A percentile compares a stretch with the other conserved stretches of the same genome.
These are phyloP conservation scores for Asarcornis scutulata DNA, from an alignment of 2,113 vertebrate species.

Conservation along the genomic window DNA sequence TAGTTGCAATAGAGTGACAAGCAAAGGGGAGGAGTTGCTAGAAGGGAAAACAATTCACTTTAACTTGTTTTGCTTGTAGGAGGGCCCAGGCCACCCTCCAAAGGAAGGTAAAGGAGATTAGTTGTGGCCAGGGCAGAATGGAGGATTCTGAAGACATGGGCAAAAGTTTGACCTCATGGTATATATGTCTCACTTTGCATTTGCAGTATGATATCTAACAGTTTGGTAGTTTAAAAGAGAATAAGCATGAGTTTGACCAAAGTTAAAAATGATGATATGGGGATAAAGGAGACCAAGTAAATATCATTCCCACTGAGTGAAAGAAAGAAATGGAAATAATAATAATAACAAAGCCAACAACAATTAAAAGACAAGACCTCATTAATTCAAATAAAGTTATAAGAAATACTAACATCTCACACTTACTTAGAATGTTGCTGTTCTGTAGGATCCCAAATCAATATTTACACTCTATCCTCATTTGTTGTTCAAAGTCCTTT, in stretches of 20 bases:
- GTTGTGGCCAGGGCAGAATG: background rate
- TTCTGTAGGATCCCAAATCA: background rate
- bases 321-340: background rate
- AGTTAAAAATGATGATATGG: background rate
- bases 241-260: background rate
- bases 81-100: background rate
- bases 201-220: background rate
- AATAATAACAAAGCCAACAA: too few species aligned
- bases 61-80: background rate
- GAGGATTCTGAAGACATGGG: background rate
- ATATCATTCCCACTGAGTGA: background rate
- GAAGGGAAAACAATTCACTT: background rate
- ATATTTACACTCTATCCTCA: background rate
- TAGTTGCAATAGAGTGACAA: background rate
- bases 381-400: background rate
- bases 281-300: background rate
- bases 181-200: background rate
- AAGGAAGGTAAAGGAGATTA: background rate
- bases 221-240: background rate
- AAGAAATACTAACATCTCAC: background rate
- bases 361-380: background rate
- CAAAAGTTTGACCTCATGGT: background rate
- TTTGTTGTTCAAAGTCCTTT: background rate
- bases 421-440: background rate
- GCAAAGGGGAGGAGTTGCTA: background rate